Evolutionary conservation across 2,888 invertebrate genomes (phyloP).

Genomic region (Tipula lateralis): DNA sequence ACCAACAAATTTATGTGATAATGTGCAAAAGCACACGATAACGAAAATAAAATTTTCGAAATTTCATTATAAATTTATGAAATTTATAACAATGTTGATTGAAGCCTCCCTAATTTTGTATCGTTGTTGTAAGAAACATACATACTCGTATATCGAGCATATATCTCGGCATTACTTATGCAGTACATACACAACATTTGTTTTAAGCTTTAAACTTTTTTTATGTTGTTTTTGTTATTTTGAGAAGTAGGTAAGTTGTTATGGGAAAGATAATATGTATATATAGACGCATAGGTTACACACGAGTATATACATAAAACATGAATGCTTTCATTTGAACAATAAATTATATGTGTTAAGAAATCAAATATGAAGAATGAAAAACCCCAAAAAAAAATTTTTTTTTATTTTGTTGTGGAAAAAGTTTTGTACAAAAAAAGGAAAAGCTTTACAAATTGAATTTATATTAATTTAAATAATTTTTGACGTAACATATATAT

Average conservation of each 20-base stretch:
- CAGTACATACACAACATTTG: background rate
- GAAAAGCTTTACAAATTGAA: constrained; percentile 6
- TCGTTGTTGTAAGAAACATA: background rate
- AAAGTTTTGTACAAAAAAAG: background rate
- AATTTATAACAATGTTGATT: background rate
- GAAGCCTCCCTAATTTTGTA: background rate
- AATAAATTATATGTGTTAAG: background rate
- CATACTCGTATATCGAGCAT: too few species aligned
- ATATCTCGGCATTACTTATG: background rate
- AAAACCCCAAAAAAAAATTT: background rate
- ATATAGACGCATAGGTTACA: background rate
- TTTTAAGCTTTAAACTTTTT: background rate
- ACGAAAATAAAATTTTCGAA: background rate
- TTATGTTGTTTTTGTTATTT: too few species aligned
- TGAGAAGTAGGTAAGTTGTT: background rate
- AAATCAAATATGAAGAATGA: background rate
- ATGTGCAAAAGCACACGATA: background rate
- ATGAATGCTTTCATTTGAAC: background rate
- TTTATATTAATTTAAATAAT: constrained; percentile 11
- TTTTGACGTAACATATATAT: background rate
- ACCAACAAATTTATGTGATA: background rate
- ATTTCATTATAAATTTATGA: background rate
- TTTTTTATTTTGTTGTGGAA: background rate
- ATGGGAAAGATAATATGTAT: background rate
- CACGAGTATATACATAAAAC: too few species aligned